Percentiles rank a stretch among this genome's conserved stretches.
Evolutionary conservation across 2,113 vertebrate genomes (phyloP).

Genomic region (Alexandromys fortis): DNA sequence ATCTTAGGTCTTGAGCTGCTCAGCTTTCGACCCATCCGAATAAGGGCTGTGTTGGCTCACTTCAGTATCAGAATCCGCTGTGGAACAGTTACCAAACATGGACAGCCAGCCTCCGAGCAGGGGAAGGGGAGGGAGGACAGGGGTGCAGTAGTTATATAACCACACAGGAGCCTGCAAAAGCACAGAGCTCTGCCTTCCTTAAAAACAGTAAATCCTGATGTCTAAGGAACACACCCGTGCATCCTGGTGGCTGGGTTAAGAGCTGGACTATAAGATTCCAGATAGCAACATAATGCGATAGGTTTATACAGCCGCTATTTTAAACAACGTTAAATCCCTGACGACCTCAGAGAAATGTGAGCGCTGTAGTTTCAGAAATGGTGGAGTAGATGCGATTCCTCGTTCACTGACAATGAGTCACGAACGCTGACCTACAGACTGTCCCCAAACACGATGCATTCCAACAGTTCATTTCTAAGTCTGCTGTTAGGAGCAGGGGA

Average conservation of each 20-base stretch:
- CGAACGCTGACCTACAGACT: slow-evolving; percentile 45
- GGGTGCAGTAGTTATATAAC: slow-evolving; percentile 69
- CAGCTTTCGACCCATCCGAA: slow-evolving; percentile 64
- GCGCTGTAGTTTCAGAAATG: not conserved
- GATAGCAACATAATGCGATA: not conserved
- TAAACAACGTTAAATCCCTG: not conserved
- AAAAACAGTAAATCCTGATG: slow-evolving; percentile 43
- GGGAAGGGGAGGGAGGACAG: slow-evolving; percentile 50
- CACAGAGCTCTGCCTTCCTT: slow-evolving; percentile 30
- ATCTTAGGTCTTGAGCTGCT: slow-evolving; percentile 50
- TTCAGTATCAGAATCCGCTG: not conserved
- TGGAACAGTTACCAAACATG: slow-evolving; percentile 82
- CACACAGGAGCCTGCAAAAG: slow-evolving; percentile 63
- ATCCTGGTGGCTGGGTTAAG: not conserved
- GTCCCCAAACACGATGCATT: slow-evolving; percentile 59
- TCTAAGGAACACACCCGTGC: not conserved
- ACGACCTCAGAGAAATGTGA: not conserved
- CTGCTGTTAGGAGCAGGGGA: slow-evolving; percentile 52
- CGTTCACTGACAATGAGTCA: slow-evolving; percentile 40
- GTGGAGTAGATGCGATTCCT: slow-evolving; percentile 29
- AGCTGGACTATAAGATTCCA: not conserved
- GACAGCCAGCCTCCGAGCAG: slow-evolving; percentile 72
- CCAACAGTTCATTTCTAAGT: slow-evolving; percentile 62
- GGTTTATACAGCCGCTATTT: not conserved
- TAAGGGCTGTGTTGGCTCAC: slow-evolving; percentile 61